Percentiles rank a stretch among this genome's conserved stretches.
These are phyloP conservation scores for Drosophila kanapiae DNA, from an alignment of 1,140 invertebrate species.

Conservation along the genomic window DNA sequence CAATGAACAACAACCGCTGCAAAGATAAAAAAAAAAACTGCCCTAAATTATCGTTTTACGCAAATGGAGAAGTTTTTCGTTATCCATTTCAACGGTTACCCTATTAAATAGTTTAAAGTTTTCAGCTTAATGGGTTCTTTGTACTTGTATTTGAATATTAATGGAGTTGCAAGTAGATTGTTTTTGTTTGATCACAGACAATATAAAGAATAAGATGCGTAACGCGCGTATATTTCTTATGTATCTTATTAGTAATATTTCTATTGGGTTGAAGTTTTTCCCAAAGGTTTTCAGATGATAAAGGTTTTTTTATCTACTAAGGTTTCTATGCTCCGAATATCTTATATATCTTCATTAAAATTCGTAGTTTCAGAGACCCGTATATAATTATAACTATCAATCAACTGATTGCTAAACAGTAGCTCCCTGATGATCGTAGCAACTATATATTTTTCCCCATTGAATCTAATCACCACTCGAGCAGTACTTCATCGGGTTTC, in stretches of 20 bases:
- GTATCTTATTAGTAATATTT: no score
- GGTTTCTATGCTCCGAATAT: no score
- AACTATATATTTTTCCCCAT: neutral
- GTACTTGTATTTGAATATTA: neutral
- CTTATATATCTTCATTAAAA: no score
- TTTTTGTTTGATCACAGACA: neutral
- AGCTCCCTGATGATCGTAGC: neutral
- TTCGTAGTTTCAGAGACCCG: no score
- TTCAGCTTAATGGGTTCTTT: neutral
- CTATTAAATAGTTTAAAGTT: conserved; percentile 23
- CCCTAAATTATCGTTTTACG: conserved; percentile 73
- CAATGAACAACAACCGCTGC: conserved; percentile 60
- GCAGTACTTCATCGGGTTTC: neutral
- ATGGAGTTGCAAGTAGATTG: neutral
- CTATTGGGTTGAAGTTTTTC: no score
- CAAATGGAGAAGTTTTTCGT: conserved; percentile 37
- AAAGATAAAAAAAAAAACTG: conserved; percentile 74
- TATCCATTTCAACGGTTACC: conserved; percentile 20
- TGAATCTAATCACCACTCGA: neutral
- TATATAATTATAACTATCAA: no score
- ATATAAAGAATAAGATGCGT: neutral
- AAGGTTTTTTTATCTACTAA: no score
- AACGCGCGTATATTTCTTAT: neutral
- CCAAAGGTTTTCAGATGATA: no score
- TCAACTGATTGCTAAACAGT: no score